These are phyloP conservation scores for Hipparchia semele DNA, from an alignment of 2,888 invertebrate species.

Conservation along the genomic window DNA sequence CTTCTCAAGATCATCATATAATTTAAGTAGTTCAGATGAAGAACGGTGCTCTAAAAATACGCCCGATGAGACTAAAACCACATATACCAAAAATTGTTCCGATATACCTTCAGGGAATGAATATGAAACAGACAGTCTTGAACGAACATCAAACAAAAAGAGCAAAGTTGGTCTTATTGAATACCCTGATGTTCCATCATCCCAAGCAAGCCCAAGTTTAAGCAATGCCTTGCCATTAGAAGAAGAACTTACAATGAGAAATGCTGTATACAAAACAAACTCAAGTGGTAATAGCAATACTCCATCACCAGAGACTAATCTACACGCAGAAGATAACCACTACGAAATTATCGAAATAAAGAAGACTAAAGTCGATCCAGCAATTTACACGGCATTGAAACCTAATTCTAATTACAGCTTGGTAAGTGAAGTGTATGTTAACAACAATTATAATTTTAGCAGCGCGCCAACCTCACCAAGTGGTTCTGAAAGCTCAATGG, in stretches of 20 bases:
- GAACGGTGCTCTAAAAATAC: slow-evolving; percentile 64
- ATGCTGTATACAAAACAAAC: slow-evolving; percentile 87
- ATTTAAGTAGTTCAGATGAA: slow-evolving; percentile 71
- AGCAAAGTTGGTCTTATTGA: slow-evolving; percentile 84
- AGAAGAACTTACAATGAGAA: slow-evolving; percentile 91
- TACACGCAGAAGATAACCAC: slow-evolving; percentile 61
- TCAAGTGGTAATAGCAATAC: slow-evolving; percentile 82
- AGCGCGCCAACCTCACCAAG: slow-evolving; percentile 83
- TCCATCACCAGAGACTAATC: slow-evolving; percentile 69
- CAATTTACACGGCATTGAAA: slow-evolving; percentile 25
- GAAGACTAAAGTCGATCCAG: slow-evolving; percentile 46
- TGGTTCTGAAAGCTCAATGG: slow-evolving; percentile 83
- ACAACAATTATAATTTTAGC: slow-evolving; percentile 87
- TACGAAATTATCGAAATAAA: slow-evolving; percentile 71
- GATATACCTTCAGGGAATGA: slow-evolving; percentile 81
- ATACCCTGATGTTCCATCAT: slow-evolving; percentile 85
- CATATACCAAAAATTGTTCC: slow-evolving; percentile 59
- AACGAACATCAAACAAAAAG: slow-evolving; percentile 82
- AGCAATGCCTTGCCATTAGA: slow-evolving; percentile 90
- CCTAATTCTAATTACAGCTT: slow-evolving; percentile 85
- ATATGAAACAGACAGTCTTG: slow-evolving; percentile 89
- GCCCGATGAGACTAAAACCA: slow-evolving; percentile 46
- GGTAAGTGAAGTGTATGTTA: slow-evolving; percentile 91
- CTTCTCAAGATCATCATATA: slow-evolving; percentile 67
- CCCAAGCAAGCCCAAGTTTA: slow-evolving; percentile 88